Conservation (phyloP, 2,113 vertebrate genomes). For the Nothobranchius kuhntae region DNA sequence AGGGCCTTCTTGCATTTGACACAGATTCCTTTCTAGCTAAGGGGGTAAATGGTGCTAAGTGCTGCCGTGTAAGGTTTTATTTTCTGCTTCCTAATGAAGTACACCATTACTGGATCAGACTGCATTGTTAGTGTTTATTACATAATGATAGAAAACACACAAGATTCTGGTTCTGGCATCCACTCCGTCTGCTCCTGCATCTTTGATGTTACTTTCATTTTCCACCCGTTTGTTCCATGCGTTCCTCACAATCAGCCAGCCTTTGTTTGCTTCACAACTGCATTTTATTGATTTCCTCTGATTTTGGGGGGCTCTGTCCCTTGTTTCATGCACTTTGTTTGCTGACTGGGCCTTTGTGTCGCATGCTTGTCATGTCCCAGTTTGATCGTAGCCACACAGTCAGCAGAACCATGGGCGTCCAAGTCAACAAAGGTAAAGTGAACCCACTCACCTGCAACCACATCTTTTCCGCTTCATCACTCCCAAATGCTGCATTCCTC, state of each 20-base stretch:
- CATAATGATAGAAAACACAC: conserved; percentile 22
- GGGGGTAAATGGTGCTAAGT: conserved; percentile 57
- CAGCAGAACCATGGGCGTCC: conserved; percentile 74
- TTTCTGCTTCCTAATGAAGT: conserved; percentile 36
- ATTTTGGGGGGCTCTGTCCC: conserved; percentile 28
- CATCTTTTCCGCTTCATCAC: conserved; percentile 30
- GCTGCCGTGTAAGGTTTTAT: conserved; percentile 25
- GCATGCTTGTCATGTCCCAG: conserved; percentile 78
- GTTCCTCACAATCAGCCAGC: conserved; percentile 33
- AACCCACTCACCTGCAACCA: conserved; percentile 51
- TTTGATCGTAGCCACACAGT: conserved; percentile 81
- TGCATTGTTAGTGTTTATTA: conserved; percentile 19
- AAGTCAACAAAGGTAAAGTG: conserved; percentile 79
- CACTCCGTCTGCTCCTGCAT: conserved; percentile 55
- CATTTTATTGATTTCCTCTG: conserved; percentile 57
- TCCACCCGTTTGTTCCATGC: conserved; percentile 30
- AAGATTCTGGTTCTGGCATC: conserved; percentile 55
- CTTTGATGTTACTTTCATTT: conserved; percentile 35
- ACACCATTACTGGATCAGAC: conserved; percentile 19
- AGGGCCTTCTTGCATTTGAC: conserved; percentile 61
- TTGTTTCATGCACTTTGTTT: conserved; percentile 59
- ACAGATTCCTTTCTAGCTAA: conserved; percentile 51
- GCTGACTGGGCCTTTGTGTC: conserved; percentile 65
- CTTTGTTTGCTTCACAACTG: conserved; percentile 44
- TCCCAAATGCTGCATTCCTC: conserved; percentile 33